Evolutionary conservation across 2,888 invertebrate species (phyloP).

Genomic region (Drosophila testacea): DNA sequence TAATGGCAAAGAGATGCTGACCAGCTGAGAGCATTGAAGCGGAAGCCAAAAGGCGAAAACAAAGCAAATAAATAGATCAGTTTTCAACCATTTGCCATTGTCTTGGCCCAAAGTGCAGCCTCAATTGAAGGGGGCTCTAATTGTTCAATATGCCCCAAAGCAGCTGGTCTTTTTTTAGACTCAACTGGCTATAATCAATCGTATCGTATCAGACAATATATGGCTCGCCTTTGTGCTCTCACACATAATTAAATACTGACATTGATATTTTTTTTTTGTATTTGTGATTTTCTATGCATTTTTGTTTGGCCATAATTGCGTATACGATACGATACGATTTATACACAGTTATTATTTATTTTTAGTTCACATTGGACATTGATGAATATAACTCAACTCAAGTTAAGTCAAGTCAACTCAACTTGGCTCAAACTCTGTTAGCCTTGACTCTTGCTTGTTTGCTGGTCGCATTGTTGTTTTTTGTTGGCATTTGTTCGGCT

Average conservation of each 20-base stretch:
- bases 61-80: conserved; percentile 48
- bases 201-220: conserved; percentile 7
- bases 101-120: conserved; percentile 44
- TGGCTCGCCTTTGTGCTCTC: conserved; percentile 18
- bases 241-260: conserved; percentile 49
- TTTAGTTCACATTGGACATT: conserved; percentile 51
- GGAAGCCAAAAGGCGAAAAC: conserved; percentile 52
- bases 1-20: conserved; percentile 28
- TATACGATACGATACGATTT: conserved; percentile 32
- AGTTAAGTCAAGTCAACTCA: conserved; percentile 20
- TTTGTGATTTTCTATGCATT: conserved; percentile 70
- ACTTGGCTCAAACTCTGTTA: conserved; percentile 37
- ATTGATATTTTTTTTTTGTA: conserved; percentile 45
- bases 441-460: conserved; percentile 69
- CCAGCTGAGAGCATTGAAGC: conserved; percentile 33
- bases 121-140: conserved; percentile 26
- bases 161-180: conserved; percentile 18
- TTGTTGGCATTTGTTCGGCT: conserved; percentile 21
- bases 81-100: conserved; percentile 38
- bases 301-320: conserved; percentile 64
- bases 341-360: conserved; percentile 76
- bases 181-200: conserved; percentile 20
- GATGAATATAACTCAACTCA: conserved; percentile 34
- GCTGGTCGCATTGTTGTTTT: conserved; percentile 38
- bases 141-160: conserved; percentile 23